These are phyloP conservation scores for Gopherus evgoodei DNA, from an alignment of 2,113 vertebrate genomes.

Conservation along the genomic window DNA sequence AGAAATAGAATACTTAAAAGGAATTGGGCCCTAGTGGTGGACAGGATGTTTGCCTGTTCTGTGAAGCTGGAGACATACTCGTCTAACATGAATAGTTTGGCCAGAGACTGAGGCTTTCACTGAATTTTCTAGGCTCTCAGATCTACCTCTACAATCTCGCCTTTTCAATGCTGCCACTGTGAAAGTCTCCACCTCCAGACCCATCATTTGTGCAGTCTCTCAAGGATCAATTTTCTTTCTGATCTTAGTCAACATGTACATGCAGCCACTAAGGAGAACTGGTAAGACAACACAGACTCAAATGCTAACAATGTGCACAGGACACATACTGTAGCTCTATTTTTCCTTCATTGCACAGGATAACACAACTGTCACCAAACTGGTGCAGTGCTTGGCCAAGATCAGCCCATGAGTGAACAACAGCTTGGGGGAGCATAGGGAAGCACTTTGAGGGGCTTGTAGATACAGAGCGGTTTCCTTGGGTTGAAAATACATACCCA, in stretches of 20 bases:
- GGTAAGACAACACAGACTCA: neutral
- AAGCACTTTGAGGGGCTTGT: neutral
- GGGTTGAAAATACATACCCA: neutral
- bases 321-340: neutral
- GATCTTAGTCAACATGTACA: fast-evolving
- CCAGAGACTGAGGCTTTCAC: neutral
- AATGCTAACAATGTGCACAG: fast-evolving
- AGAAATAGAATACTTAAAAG: neutral
- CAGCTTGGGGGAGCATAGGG: neutral
- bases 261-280: neutral
- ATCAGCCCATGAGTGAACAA: fast-evolving
- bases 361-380: neutral
- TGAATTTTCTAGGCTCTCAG: neutral
- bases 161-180: neutral
- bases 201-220: fast-evolving
- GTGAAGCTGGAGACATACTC: neutral
- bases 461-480: neutral
- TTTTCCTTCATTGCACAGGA: neutral
- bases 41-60: neutral
- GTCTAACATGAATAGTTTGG: neutral
- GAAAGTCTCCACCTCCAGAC: neutral
- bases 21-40: neutral
- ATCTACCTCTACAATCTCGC: neutral
- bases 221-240: neutral
- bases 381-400: fast-evolving